Conservation (phyloP, 2,888 invertebrate species). For the Elysia crispata region DNA sequence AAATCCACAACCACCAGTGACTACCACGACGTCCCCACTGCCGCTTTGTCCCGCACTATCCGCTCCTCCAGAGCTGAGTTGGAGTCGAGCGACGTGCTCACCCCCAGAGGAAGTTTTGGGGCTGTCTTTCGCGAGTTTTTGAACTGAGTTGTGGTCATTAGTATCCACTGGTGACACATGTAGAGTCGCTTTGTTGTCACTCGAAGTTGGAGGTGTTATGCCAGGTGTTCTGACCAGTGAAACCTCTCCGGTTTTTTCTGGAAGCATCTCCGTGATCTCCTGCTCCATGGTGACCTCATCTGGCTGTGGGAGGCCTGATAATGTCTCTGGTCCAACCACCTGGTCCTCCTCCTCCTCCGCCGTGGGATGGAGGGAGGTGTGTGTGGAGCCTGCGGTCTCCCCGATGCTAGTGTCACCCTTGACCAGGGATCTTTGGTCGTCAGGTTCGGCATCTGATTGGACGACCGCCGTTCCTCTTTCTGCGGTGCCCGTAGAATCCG, state of each 20-base stretch:
- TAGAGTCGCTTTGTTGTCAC: background rate
- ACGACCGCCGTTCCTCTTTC: no score
- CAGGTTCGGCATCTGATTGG: no score
- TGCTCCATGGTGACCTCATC: background rate
- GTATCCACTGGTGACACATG: background rate
- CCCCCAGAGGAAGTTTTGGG: no score
- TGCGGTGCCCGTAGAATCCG: no score
- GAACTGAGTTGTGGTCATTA: background rate
- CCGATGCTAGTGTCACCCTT: no score
- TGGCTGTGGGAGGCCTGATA: background rate
- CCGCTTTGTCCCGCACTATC: background rate
- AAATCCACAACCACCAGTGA: conserved; percentile 81
- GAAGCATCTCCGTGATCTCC: background rate
- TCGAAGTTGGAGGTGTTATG: no score
- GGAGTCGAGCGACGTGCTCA: no score
- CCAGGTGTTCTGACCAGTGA: no score
- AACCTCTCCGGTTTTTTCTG: background rate
- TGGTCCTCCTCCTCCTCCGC: background rate
- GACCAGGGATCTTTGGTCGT: no score
- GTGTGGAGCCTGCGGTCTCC: background rate
- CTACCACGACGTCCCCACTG: conserved; percentile 64
- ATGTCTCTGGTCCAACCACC: background rate
- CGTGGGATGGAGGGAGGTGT: background rate
- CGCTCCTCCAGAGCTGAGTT: no score
- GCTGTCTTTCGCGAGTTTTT: no score